Evolutionary conservation across 2,888 invertebrate genomes (phyloP).

Genomic region (Hoplodrina ambigua): DNA sequence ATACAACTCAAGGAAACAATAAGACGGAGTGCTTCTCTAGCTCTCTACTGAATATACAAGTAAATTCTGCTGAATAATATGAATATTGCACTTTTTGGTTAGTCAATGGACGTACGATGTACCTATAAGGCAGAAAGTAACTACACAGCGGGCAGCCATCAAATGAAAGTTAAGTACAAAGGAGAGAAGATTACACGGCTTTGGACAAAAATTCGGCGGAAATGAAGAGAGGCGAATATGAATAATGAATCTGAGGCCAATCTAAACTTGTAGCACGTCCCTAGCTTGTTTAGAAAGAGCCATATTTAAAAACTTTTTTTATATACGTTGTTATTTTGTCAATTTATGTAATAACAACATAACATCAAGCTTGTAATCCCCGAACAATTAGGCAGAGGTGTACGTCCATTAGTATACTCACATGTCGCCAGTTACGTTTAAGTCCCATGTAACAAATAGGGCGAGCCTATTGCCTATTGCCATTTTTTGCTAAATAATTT

Average conservation of each 20-base stretch:
- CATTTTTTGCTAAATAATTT: too few species aligned
- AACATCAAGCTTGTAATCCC: too few species aligned
- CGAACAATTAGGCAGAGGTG: too few species aligned
- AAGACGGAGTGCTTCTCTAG: background rate
- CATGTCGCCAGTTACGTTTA: too few species aligned
- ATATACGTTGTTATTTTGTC: background rate
- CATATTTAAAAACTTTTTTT: background rate
- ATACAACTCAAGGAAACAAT: background rate
- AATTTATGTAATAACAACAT: too few species aligned
- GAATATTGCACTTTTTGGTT: constrained; percentile 22
- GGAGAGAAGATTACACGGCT: constrained; percentile 4
- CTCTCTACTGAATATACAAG: constrained; percentile 9
- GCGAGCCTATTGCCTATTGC: too few species aligned
- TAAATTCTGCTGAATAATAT: constrained; percentile 4
- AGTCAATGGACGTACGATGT: constrained; percentile 5
- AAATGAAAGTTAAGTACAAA: constrained; percentile 22
- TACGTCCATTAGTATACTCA: too few species aligned
- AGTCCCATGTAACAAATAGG: too few species aligned
- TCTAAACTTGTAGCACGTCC: background rate
- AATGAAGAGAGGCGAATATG: constrained; percentile 1
- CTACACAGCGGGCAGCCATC: background rate
- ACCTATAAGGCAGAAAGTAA: background rate
- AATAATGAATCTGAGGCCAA: constrained; percentile 6
- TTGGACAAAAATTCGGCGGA: constrained; percentile 10
- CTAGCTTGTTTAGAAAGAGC: background rate